Evolutionary conservation across 1,140 invertebrate genomes (phyloP), one percentile per base, ranked within the genome.

Genomic region (Cecropterus lyciades): DNA sequence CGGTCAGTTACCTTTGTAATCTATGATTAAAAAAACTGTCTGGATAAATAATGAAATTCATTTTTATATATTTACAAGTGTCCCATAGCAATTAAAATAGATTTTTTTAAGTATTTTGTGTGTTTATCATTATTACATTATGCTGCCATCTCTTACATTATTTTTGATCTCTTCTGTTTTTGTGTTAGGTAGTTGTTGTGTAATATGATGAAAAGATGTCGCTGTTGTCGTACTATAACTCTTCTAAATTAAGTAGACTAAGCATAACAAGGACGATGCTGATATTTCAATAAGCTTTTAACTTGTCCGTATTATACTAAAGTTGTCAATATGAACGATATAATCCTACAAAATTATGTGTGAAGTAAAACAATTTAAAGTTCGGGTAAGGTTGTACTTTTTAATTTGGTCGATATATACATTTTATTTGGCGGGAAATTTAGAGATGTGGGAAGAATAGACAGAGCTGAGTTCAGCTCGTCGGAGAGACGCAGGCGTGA

Each of bases 401-500:
- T n/a, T 37, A 37, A 37, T 37, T 37, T 37, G 11, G 33, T 37
- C 2, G 10, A n/a, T 11, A 1, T 37, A 37, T 37, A 11, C 33
- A 11, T 37, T 37, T 11, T 10, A 37, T 37, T 37, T 37, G 33
- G 33, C 33, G 33, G 33, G 40, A 43, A 43, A 43, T 43, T 43
- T 43, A 43, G 40, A 43, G 40, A 43, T 43, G 40, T 14, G 40
- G 4, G 40, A 43, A 43, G 40, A 43, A 43, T 43, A 14, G 37
- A 57, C 65, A 65, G 60, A 52, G 48, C 14, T 43, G 40, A 40
- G 13, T 42, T 64, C 33, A 52, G 63, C 48, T 55, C 27, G 63
- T 33, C 30, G 33, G 53, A 52, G 66, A 65, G 66, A 68, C 75
- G 72, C 75, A 77, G 72, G 69, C 72, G 75, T 69, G 72, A 70